Evolutionary conservation across 2,888 invertebrate genomes (phyloP).

Genomic region (Syrphus vitripennis): DNA sequence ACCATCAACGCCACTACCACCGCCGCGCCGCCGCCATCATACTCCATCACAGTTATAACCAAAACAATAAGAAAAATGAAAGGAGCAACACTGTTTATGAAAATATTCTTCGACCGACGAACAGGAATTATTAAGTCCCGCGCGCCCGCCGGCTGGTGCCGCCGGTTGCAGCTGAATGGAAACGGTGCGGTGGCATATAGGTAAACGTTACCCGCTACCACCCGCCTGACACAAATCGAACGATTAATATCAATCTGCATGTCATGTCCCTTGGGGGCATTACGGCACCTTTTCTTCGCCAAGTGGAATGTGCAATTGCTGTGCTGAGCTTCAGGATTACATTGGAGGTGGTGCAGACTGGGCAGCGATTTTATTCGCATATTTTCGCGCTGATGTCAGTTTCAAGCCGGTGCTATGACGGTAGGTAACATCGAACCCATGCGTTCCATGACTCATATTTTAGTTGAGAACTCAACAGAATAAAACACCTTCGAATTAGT

Average conservation of each 20-base stretch:
- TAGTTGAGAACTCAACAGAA: constrained; percentile 1
- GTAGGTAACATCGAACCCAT: constrained; percentile 22
- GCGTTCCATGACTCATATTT: constrained; percentile 47
- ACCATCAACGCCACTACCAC: not conserved
- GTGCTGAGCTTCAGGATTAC: constrained; percentile 29
- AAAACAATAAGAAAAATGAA: constrained; percentile 52
- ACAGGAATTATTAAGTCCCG: constrained; percentile 14
- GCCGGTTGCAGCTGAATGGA: not conserved
- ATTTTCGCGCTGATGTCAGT: constrained; percentile 64
- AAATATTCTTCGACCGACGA: constrained; percentile 22
- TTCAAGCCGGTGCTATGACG: not conserved
- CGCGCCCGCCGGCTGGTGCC: not conserved
- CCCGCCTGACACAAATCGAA: constrained; percentile 14
- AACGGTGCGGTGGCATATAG: not conserved
- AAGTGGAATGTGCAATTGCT: constrained; percentile 46
- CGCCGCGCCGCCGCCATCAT: not conserved
- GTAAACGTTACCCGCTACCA: not conserved
- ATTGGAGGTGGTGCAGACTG: not conserved
- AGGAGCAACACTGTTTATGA: constrained; percentile 45
- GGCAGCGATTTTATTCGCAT: constrained; percentile 44
- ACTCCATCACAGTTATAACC: constrained; percentile 37
- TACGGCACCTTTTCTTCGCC: constrained; percentile 60
- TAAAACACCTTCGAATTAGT: constrained; percentile 1
- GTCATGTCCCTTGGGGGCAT: constrained; percentile 56
- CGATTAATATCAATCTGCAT: constrained; percentile 68